These are phyloP conservation scores for Notodonta dromedarius DNA, from an alignment of 2,888 invertebrate genomes.

Conservation along the genomic window DNA sequence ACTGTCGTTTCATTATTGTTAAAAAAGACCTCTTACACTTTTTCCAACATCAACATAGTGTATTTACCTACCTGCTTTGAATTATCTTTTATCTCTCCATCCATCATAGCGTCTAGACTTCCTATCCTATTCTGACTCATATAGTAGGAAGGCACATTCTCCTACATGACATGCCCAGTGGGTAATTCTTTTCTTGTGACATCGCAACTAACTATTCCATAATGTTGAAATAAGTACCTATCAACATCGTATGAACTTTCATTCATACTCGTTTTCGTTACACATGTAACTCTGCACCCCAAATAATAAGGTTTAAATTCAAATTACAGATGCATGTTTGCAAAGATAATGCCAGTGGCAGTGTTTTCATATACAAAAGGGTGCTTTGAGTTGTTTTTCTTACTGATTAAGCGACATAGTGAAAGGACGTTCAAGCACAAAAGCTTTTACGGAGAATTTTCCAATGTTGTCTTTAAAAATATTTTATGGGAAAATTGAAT, in stretches of 20 bases:
- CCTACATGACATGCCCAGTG: too few relatives aligned
- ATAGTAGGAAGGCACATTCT: too few relatives aligned
- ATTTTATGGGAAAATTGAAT: too few relatives aligned
- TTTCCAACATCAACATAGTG: too few relatives aligned
- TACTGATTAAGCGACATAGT: conserved; percentile 72
- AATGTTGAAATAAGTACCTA: not conserved
- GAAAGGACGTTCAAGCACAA: conserved; percentile 48
- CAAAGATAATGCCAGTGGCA: conserved; percentile 57
- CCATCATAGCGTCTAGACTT: too few relatives aligned
- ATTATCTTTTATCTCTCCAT: too few relatives aligned
- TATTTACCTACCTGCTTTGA: too few relatives aligned
- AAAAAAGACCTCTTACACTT: too few relatives aligned
- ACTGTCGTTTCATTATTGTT: too few relatives aligned
- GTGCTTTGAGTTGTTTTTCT: conserved; percentile 72
- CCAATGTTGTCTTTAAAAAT: not conserved
- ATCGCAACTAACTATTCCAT: not conserved
- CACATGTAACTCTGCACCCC: not conserved
- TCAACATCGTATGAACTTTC: not conserved
- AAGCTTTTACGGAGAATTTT: conserved; percentile 20
- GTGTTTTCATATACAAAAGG: conserved; percentile 79
- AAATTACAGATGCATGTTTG: conserved; percentile 19
- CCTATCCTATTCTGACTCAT: too few relatives aligned
- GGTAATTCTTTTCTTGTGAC: too few relatives aligned
- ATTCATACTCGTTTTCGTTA: not conserved
- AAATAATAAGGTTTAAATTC: conserved; percentile 28